Conservation (phyloP, 2,888 invertebrate genomes). For the Linyphia triangularis region DNA sequence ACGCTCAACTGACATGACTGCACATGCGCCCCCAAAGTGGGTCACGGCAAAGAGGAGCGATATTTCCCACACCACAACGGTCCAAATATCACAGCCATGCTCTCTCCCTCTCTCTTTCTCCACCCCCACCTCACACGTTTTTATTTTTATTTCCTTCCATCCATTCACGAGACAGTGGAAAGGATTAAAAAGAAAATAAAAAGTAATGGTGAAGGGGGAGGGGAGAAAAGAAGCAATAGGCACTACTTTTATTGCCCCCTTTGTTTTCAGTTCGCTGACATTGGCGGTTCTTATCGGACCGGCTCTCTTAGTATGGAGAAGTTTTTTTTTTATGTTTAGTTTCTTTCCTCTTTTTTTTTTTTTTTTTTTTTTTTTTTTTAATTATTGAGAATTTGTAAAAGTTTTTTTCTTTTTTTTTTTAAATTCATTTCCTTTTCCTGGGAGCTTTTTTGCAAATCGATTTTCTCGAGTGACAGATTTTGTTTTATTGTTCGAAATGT, state of each 20-base stretch:
- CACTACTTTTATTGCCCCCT: conserved; percentile 54
- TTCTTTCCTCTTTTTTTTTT: background rate
- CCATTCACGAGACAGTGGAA: conserved; percentile 27
- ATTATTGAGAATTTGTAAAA: conserved; percentile 9
- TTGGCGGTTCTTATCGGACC: conserved; percentile 45
- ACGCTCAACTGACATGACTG: too few species aligned
- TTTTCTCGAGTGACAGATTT: background rate
- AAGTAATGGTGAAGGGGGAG: background rate
- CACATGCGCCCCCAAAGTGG: conserved; percentile 43
- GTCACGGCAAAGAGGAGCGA: conserved; percentile 37
- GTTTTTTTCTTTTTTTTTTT: conserved; percentile 6
- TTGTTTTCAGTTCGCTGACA: conserved; percentile 58
- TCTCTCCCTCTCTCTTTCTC: background rate
- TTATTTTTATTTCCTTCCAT: conserved; percentile 35
- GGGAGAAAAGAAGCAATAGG: background rate
- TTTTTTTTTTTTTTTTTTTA: background rate
- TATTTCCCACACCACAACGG: conserved; percentile 33
- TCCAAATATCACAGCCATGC: conserved; percentile 29
- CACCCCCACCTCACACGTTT: conserved; percentile 9
- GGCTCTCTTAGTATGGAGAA: background rate
- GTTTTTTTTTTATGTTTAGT: background rate
- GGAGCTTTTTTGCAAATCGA: background rate
- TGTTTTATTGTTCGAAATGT: background rate
- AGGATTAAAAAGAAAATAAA: conserved; percentile 41
- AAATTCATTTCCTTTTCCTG: background rate